Evolutionary conservation across 2,113 vertebrate species (phyloP).

Genomic region (Ageneiosus marmoratus): DNA sequence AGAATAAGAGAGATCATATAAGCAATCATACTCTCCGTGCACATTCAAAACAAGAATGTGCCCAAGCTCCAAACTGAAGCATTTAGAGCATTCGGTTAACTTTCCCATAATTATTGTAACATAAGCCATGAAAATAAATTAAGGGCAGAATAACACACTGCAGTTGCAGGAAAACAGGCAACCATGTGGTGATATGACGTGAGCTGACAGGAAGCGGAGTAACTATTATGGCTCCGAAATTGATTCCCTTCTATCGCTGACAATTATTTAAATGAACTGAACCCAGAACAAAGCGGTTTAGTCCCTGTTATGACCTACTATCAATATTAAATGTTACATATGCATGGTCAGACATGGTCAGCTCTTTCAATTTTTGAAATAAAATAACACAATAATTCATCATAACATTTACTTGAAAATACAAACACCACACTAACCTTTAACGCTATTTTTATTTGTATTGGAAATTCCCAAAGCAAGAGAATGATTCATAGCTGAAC

Average conservation of each 20-base stretch:
- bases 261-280: background rate
- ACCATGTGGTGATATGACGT: background rate
- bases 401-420: too few relatives aligned
- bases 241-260: background rate
- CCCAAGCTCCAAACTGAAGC: background rate
- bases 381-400: too few relatives aligned
- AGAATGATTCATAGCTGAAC: too few relatives aligned
- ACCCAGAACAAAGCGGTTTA: background rate
- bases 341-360: too few relatives aligned
- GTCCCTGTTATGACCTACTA: too few relatives aligned
- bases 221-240: background rate
- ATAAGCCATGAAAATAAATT: background rate
- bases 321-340: too few relatives aligned
- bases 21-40: conserved; percentile 22
- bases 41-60: background rate
- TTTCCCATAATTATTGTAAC: too few relatives aligned
- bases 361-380: too few relatives aligned
- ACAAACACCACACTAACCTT: too few relatives aligned
- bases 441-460: too few relatives aligned
- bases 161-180: background rate
- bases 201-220: background rate
- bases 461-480: too few relatives aligned
- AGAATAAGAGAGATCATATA: background rate
- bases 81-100: background rate
- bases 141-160: background rate